A percentile compares a stretch with the other conserved stretches of the same genome.
These are phyloP conservation scores for Sakesphorus luctuosus DNA, from an alignment of 2,113 vertebrate genomes.

Conservation along the genomic window DNA sequence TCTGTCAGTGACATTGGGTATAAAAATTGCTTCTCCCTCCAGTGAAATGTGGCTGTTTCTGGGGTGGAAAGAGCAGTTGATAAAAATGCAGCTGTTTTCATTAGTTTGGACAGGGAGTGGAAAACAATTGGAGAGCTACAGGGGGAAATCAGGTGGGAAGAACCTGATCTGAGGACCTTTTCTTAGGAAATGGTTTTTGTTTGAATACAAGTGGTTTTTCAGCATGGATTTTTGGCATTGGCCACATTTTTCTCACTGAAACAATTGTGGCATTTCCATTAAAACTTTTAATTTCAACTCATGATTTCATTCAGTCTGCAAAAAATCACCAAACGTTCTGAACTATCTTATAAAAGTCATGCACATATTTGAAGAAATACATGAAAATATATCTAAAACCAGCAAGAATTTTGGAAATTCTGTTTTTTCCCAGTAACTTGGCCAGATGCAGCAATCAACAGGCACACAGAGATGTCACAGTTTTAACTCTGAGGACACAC, in stretches of 20 bases:
- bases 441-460: neutral
- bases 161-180: neutral
- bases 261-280: neutral
- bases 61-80: neutral
- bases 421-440: neutral
- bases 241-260: neutral
- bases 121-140: neutral
- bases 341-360: neutral
- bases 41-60: neutral
- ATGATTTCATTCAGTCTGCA: neutral
- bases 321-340: neutral
- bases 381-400: neutral
- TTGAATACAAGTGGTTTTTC: neutral
- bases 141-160: neutral
- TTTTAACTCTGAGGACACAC: neutral
- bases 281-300: neutral
- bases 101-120: neutral
- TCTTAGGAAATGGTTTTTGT: neutral
- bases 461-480: neutral
- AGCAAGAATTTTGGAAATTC: neutral
- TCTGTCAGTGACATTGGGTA: neutral
- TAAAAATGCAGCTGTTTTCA: constrained; percentile 34
- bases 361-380: neutral
- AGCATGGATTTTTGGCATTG: neutral
- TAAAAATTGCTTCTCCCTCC: neutral